Conservation (phyloP, 2,888 invertebrate species). For the Drosophila anomalata region DNA sequence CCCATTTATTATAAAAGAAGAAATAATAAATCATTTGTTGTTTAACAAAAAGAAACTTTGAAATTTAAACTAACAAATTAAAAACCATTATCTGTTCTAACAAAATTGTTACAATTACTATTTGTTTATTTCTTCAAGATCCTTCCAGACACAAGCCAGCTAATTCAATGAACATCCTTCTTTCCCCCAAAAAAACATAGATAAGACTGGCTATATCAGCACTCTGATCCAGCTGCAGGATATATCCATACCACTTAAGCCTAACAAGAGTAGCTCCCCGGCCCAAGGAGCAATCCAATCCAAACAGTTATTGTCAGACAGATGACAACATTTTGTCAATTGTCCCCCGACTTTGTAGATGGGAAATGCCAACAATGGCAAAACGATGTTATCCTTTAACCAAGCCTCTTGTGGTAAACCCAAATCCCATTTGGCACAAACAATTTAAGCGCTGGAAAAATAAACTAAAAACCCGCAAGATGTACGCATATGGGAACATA, state of each 20-base stretch:
- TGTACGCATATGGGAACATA: constrained; percentile 69
- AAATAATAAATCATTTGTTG: too few species aligned
- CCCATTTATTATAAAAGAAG: too few species aligned
- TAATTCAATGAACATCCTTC: constrained; percentile 20
- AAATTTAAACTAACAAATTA: not conserved
- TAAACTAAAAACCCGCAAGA: constrained; percentile 60
- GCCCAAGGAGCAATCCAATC: constrained; percentile 28
- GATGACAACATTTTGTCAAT: constrained; percentile 68
- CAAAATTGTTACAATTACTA: not conserved
- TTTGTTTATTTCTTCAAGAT: constrained; percentile 27
- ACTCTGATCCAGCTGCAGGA: constrained; percentile 35
- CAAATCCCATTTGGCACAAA: constrained; percentile 78
- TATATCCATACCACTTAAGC: constrained; percentile 27
- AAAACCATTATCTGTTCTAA: not conserved
- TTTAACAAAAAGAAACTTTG: not conserved
- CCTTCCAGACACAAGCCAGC: constrained; percentile 18
- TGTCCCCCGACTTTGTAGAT: constrained; percentile 37
- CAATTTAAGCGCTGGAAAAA: constrained; percentile 73
- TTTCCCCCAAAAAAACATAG: constrained; percentile 6
- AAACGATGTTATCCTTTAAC: constrained; percentile 79
- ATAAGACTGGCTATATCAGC: constrained; percentile 28
- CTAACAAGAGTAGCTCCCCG: constrained; percentile 21
- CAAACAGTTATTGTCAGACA: constrained; percentile 50
- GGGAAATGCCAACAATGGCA: constrained; percentile 63
- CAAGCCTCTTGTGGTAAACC: constrained; percentile 76